Percentiles rank a stretch among this genome's conserved stretches.
Conservation (phyloP, 2,113 vertebrate genomes). For the Ranitomeya variabilis region DNA sequence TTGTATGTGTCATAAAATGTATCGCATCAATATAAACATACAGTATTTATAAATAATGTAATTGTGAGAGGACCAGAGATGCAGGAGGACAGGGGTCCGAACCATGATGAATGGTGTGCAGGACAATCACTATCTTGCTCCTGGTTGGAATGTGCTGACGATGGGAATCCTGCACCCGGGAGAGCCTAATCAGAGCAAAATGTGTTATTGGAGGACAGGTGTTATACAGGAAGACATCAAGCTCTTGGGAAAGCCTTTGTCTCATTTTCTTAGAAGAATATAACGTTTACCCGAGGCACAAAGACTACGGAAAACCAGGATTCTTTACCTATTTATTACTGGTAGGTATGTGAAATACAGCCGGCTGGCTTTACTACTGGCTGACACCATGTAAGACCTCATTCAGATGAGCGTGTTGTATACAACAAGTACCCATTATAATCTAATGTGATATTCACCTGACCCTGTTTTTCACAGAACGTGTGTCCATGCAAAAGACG, state of each 20-base stretch:
- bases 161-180: conserved; percentile 39
- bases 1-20: background rate
- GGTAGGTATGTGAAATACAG: background rate
- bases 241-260: conserved; percentile 8
- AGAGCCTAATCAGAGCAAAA: conserved; percentile 34
- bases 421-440: no score
- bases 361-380: background rate
- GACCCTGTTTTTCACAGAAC: no score
- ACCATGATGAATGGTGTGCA: conserved; percentile 31
- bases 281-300: background rate
- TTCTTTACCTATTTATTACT: background rate
- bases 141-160: conserved; percentile 40
- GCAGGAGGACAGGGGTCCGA: background rate
- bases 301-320: background rate
- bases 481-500: no score
- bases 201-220: conserved; percentile 47
- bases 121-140: conserved; percentile 31
- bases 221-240: conserved; percentile 20
- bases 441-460: no score
- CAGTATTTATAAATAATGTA: background rate
- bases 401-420: no score
- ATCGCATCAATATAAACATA: background rate
- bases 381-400: no score
- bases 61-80: background rate
- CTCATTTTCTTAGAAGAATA: conserved; percentile 4